phyloP scores from a whole-genome alignment of 2,113 vertebrate species.

The Syngnathoides biaculeatus region DNA sequence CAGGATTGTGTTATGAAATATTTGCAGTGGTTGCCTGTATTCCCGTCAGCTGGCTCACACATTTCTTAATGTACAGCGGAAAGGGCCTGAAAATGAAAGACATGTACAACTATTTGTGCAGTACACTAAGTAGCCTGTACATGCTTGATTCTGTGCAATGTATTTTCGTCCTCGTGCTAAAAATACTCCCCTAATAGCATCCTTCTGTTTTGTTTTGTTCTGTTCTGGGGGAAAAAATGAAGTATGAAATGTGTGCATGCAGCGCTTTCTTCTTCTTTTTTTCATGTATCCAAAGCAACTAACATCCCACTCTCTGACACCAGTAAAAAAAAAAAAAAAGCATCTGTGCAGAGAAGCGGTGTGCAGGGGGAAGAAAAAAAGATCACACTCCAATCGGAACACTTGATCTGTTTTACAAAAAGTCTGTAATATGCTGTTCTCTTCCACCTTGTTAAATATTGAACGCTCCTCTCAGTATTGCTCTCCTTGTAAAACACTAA shows the following conservation, averaged over 20 bases:
- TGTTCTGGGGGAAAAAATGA: not conserved
- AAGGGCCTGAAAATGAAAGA: conserved; percentile 17
- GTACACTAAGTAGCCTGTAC: conserved; percentile 2
- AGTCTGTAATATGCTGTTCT: no score
- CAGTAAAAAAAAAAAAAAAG: conserved; percentile 30
- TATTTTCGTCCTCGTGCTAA: not conserved
- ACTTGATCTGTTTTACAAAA: not conserved
- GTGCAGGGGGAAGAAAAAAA: conserved; percentile 15
- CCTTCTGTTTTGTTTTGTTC: not conserved
- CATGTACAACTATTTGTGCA: not conserved
- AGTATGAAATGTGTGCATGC: conserved; percentile 2
- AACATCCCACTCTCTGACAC: conserved; percentile 53
- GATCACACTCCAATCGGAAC: conserved; percentile 30
- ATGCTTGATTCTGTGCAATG: not conserved
- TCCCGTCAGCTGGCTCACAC: not conserved
- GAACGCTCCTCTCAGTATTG: no score
- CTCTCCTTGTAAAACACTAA: no score
- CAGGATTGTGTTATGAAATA: conserved; percentile 11
- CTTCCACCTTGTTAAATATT: no score
- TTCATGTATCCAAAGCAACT: conserved; percentile 58
- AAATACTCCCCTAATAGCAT: not conserved
- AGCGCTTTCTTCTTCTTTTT: conserved; percentile 7
- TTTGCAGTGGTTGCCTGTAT: conserved; percentile 20
- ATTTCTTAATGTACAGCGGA: conserved; percentile 30
- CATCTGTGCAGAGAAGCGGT: conserved; percentile 36